phyloP scores from a whole-genome alignment of 2,888 invertebrate genomes.

The Leptinotarsa juncta region DNA sequence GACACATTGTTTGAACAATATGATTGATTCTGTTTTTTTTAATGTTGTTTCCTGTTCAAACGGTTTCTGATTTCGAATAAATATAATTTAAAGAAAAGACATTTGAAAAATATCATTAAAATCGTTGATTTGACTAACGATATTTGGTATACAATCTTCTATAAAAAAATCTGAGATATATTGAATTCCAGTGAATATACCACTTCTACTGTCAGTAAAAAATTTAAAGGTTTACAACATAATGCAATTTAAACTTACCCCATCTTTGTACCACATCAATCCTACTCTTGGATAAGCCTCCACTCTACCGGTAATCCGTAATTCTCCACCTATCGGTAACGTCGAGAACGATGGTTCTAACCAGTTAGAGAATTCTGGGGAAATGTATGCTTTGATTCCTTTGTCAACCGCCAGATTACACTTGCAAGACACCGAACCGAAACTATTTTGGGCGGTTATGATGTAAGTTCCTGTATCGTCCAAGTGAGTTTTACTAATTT shows the following conservation, averaged over 20 bases:
- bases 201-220: too few relatives aligned
- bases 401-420: conserved; percentile 84
- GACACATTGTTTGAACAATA: too few relatives aligned
- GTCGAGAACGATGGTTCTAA: conserved; percentile 73
- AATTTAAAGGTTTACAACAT: too few relatives aligned
- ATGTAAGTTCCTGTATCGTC: conserved; percentile 87
- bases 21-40: too few relatives aligned
- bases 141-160: too few relatives aligned
- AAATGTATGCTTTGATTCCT: conserved; percentile 83
- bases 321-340: conserved; percentile 71
- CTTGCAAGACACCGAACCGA: conserved; percentile 85
- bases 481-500: conserved; percentile 80
- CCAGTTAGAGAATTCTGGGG: conserved; percentile 80
- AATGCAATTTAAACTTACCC: conserved; percentile 65
- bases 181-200: too few relatives aligned
- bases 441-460: conserved; percentile 80
- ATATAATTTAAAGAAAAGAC: too few relatives aligned
- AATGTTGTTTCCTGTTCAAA: too few relatives aligned
- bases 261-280: conserved; percentile 82
- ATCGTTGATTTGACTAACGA: too few relatives aligned
- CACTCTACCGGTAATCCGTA: conserved; percentile 67
- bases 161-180: too few relatives aligned
- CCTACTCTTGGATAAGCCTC: conserved; percentile 81
- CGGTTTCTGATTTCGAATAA: too few relatives aligned
- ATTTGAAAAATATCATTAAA: too few relatives aligned